Evolutionary conservation across 2,888 invertebrate species (phyloP).

Genomic region (Tridacna crocea): DNA sequence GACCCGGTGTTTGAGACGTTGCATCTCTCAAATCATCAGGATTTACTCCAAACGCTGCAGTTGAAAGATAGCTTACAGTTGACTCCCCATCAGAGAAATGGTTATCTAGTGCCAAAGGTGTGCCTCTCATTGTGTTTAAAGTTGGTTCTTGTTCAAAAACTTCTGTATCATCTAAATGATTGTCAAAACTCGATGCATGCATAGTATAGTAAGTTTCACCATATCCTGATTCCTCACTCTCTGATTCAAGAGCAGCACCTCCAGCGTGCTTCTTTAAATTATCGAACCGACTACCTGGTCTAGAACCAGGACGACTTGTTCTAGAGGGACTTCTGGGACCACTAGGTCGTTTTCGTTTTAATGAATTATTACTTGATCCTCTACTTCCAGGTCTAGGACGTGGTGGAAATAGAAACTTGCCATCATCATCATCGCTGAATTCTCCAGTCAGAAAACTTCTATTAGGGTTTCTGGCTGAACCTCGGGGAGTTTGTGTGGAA

Average conservation of each 20-base stretch:
- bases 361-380: slow-evolving; percentile 60
- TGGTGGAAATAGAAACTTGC: slow-evolving; percentile 62
- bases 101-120: slow-evolving; percentile 69
- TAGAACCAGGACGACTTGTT: slow-evolving; percentile 49
- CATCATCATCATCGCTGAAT: slow-evolving; percentile 66
- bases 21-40: slow-evolving; percentile 74
- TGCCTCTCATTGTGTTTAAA: slow-evolving; percentile 68
- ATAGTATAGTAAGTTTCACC: slow-evolving; percentile 80
- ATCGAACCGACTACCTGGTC: slow-evolving; percentile 58
- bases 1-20: slow-evolving; percentile 76
- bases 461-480: slow-evolving; percentile 65
- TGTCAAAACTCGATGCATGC: slow-evolving; percentile 81
- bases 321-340: slow-evolving; percentile 49
- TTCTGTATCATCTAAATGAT: slow-evolving; percentile 72
- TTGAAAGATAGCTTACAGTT: slow-evolving; percentile 73
- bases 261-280: slow-evolving; percentile 68
- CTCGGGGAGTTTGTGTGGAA: slow-evolving; percentile 76
- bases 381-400: slow-evolving; percentile 60
- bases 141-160: slow-evolving; percentile 70
- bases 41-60: slow-evolving; percentile 71
- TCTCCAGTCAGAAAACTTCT: slow-evolving; percentile 65
- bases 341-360: slow-evolving; percentile 59
- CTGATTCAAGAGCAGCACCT: slow-evolving; percentile 74
- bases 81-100: slow-evolving; percentile 76
- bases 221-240: slow-evolving; percentile 81